Percentiles rank a stretch among this genome's conserved stretches.
Evolutionary conservation across 2,888 invertebrate species (phyloP).

Genomic region (Rhagophthalmus giganteus): DNA sequence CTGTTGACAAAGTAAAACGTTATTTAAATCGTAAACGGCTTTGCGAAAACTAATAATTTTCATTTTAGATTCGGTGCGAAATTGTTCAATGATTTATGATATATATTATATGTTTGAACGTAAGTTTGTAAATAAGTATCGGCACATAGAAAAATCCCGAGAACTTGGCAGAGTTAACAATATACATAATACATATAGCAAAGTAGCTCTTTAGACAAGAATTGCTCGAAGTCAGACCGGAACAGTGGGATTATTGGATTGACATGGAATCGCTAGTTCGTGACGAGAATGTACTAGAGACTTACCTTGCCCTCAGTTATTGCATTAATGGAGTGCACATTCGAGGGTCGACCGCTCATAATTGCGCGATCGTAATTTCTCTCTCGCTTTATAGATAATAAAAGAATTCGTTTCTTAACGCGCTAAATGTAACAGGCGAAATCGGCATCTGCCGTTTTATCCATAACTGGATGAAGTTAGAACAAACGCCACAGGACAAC

Average conservation of each 20-base stretch:
- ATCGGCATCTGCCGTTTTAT: slow-evolving; percentile 16
- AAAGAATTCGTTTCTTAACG: no score
- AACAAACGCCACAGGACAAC: slow-evolving; percentile 38
- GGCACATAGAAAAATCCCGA: no score
- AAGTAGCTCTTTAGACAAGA: slow-evolving; percentile 48
- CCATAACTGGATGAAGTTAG: slow-evolving; percentile 31
- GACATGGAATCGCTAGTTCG: slow-evolving; percentile 53
- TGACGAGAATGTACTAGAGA: slow-evolving; percentile 47
- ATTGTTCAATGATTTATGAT: no score
- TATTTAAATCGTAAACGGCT: no score
- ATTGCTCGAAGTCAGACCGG: slow-evolving; percentile 52
- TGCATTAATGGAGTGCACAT: slow-evolving; percentile 23
- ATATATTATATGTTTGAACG: no score
- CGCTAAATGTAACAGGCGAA: no score
- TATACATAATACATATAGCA: slow-evolving; percentile 48
- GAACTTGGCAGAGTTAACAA: slow-evolving; percentile 31
- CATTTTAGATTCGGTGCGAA: no score
- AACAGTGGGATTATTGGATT: slow-evolving; percentile 58
- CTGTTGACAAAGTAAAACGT: no score
- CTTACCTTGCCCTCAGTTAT: slow-evolving; percentile 50
- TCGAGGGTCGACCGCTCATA: slow-evolving; percentile 13
- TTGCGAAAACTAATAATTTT: no score
- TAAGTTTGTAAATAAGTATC: no score
- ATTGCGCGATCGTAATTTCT: slow-evolving; percentile 1
- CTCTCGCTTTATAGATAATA: no score